Evolutionary conservation across 2,888 invertebrate genomes (phyloP).

Genomic region (Caenorhabditis japonica): DNA sequence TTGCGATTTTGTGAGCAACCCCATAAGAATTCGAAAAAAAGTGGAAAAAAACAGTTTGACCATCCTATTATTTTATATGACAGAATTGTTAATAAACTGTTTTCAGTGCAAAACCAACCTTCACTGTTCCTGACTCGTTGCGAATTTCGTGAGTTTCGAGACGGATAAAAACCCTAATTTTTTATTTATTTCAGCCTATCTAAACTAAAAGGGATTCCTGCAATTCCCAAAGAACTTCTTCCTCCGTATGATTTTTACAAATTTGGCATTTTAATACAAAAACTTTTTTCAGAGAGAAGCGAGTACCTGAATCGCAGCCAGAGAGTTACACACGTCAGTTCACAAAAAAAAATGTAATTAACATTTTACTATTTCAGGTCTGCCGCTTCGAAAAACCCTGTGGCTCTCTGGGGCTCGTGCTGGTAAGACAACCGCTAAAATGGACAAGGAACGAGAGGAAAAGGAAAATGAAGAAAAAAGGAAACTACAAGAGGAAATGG

Average conservation of each 20-base stretch:
- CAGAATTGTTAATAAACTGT: too few species aligned
- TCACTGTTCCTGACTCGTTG: too few species aligned
- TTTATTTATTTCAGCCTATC: slow-evolving; percentile 18
- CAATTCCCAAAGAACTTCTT: slow-evolving; percentile 29
- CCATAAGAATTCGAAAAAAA: too few species aligned
- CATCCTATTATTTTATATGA: too few species aligned
- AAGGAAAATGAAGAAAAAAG: background rate
- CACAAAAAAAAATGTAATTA: background rate
- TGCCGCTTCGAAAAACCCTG: slow-evolving; percentile 23
- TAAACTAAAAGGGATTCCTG: too few species aligned
- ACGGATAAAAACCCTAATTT: too few species aligned
- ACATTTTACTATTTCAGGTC: slow-evolving; percentile 17
- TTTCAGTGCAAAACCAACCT: too few species aligned
- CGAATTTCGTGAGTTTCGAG: too few species aligned
- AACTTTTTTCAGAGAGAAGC: slow-evolving; percentile 14
- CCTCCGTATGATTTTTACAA: slow-evolving; percentile 33
- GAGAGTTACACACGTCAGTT: too few species aligned
- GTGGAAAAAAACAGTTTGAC: too few species aligned
- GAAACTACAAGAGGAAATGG: background rate
- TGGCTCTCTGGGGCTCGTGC: slow-evolving; percentile 27
- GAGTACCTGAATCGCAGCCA: background rate
- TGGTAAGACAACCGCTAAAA: slow-evolving; percentile 17
- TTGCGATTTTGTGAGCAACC: too few species aligned
- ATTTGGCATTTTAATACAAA: background rate
- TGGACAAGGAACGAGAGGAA: background rate